Percentiles rank a stretch among this genome's conserved stretches.
Evolutionary conservation across 1,140 invertebrate genomes (phyloP).

Genomic region (Epicauta chinensis): DNA sequence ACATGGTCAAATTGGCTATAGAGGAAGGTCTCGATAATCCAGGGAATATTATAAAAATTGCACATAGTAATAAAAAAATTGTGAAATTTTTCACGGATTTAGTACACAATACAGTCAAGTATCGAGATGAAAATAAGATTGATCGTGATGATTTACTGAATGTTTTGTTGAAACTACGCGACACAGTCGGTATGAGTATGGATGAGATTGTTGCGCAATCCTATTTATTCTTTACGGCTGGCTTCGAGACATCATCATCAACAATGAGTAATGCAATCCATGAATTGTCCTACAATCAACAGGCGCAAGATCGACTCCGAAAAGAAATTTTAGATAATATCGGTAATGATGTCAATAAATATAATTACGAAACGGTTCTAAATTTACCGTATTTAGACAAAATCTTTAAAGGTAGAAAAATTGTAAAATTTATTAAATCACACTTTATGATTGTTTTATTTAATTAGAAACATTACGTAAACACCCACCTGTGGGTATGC

Average conservation of each 20-base stretch:
- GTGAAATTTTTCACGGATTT: slow-evolving; percentile 41
- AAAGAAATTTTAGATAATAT: slow-evolving; percentile 49
- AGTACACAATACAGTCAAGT: slow-evolving; percentile 4
- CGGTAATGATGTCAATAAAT: not conserved
- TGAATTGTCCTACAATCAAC: slow-evolving; percentile 54
- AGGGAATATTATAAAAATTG: slow-evolving; percentile 10
- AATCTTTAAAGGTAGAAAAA: too few relatives aligned
- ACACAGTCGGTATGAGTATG: slow-evolving; percentile 32
- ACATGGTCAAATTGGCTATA: slow-evolving; percentile 31
- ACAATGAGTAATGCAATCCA: slow-evolving; percentile 42
- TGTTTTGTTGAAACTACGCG: not conserved
- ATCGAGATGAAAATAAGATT: too few relatives aligned
- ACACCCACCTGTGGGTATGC: too few relatives aligned
- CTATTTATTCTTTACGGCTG: slow-evolving; percentile 42
- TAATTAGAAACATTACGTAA: too few relatives aligned
- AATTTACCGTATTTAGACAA: too few relatives aligned
- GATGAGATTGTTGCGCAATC: slow-evolving; percentile 56
- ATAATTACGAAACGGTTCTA: too few relatives aligned
- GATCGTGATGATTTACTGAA: not conserved
- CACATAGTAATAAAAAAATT: slow-evolving; percentile 19
- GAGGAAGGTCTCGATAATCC: slow-evolving; percentile 9
- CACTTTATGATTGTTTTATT: too few relatives aligned
- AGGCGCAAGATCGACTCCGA: slow-evolving; percentile 59
- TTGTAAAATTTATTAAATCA: too few relatives aligned
- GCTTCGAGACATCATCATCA: slow-evolving; percentile 8